Evolutionary conservation across 2,797 vertebrate genomes (phyloP).

Genomic region (Artibeus lituratus): DNA sequence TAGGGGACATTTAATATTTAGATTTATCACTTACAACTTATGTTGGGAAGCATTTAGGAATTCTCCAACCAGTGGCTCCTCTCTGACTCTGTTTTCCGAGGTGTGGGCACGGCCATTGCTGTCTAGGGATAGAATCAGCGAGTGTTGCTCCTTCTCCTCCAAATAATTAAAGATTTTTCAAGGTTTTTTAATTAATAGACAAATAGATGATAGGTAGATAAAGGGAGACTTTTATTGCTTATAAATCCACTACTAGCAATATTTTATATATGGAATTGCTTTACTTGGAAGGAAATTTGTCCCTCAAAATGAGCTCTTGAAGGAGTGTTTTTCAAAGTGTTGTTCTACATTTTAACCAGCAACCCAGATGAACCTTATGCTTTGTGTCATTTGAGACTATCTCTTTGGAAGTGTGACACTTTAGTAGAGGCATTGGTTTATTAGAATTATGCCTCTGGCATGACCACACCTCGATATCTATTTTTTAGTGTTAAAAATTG

Average conservation of each 20-base stretch:
- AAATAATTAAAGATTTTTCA: background rate
- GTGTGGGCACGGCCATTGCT: background rate
- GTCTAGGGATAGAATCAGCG: background rate
- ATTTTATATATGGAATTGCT: background rate
- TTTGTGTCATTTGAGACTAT: background rate
- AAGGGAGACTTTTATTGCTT: background rate
- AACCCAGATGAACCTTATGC: background rate
- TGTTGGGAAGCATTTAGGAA: background rate
- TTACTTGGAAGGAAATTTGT: background rate
- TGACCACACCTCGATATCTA: background rate
- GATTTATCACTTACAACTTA: background rate
- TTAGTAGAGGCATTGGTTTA: background rate
- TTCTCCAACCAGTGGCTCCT: background rate
- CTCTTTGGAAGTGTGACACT: background rate
- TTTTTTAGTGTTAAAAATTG: conserved; percentile 17
- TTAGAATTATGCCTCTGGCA: conserved; percentile 27
- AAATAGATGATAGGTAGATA: background rate
- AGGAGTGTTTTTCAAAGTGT: background rate
- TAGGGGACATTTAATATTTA: background rate
- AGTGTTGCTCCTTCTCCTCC: background rate
- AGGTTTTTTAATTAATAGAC: background rate
- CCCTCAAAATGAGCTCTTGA: background rate
- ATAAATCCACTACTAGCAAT: background rate
- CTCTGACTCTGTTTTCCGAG: background rate
- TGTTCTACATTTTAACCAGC: background rate